A percentile compares a stretch with the other conserved stretches of the same genome.
These are phyloP conservation scores for Ciconia boyciana DNA, from an alignment of 2,113 vertebrate species.

Conservation along the genomic window DNA sequence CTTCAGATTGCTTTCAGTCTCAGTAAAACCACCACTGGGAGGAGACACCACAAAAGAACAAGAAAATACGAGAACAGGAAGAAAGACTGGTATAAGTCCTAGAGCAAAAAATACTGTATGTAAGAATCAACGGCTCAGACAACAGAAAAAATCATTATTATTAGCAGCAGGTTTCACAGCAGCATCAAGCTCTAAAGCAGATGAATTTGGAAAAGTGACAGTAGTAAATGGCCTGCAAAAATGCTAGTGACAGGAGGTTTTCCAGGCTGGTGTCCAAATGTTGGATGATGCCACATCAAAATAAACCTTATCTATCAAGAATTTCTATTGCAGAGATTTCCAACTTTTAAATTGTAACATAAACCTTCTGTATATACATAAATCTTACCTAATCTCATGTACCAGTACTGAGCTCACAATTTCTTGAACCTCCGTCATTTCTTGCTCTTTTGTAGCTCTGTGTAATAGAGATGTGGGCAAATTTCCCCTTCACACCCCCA, in stretches of 20 bases:
- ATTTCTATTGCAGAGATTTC: neutral
- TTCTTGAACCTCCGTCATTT: neutral
- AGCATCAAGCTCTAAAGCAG: neutral
- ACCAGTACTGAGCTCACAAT: neutral
- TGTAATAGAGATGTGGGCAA: neutral
- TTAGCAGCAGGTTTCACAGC: neutral
- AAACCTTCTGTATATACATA: neutral
- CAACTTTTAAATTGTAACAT: neutral
- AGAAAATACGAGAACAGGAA: neutral
- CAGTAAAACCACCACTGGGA: neutral
- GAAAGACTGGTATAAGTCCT: neutral
- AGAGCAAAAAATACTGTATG: neutral
- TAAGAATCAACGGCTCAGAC: neutral
- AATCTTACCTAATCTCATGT: neutral
- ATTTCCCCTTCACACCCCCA: neutral
- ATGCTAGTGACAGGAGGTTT: neutral
- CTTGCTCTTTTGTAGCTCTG: neutral
- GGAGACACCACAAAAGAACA: neutral
- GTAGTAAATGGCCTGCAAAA: constrained; percentile 1
- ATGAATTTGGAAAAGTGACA: constrained; percentile 10
- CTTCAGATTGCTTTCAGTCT: neutral
- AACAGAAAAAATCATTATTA: neutral
- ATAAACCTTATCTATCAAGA: neutral
- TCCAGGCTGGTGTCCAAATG: neutral
- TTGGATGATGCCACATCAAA: neutral